Base-by-base conservation (phyloP, 2,888 invertebrate genomes). In the Matsumyia berberina region DNA sequence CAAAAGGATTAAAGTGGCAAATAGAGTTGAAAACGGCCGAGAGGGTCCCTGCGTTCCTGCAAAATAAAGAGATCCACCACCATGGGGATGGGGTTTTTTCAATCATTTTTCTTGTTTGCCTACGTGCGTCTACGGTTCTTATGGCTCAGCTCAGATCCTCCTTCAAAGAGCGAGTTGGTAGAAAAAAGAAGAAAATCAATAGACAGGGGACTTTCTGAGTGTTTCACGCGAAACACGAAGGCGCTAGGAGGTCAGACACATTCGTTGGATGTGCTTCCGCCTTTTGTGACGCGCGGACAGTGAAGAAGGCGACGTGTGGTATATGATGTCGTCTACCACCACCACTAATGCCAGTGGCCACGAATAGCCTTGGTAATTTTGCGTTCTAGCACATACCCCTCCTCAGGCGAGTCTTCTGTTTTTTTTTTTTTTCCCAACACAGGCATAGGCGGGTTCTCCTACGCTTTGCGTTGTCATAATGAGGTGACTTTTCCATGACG, bases 211-310 rank as follows among this genome's bases (percentile, higher is more conserved):
- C 15, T 17, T 55, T 9, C 15, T 19, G 9, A 11, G n/a, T 39
- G 5, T 12, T 44, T 42, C 9, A 29, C n/a, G 2, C 19, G 7
- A 42, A 44, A 44, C 9, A 12, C 33, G 15, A 11, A 7, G 7
- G 11, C 29, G 31, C 8, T 3, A 12, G 8, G n/a, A 31, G 62
- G 62, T 46, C 57, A 70, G 81, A 62, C 67, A 62, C 46, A 69
- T 62, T 66, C 60, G 57, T 70, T 39, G 42, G 46, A 69, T 76
- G 58, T 57, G 81, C 49, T 69, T 80, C 69, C 55, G 60, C 67
- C 35, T 74, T 57, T 37, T 35, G n/a, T 51, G 79, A 53, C 44
- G 49, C 44, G 49, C 49, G 24, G 57, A 46, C 31, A 80, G 1
- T 39, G 33, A 73, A 58, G 24, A 29, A 53, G 33, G 42, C 17